Conservation (phyloP, 2,113 vertebrate species). For the Xerus inauris region DNA sequence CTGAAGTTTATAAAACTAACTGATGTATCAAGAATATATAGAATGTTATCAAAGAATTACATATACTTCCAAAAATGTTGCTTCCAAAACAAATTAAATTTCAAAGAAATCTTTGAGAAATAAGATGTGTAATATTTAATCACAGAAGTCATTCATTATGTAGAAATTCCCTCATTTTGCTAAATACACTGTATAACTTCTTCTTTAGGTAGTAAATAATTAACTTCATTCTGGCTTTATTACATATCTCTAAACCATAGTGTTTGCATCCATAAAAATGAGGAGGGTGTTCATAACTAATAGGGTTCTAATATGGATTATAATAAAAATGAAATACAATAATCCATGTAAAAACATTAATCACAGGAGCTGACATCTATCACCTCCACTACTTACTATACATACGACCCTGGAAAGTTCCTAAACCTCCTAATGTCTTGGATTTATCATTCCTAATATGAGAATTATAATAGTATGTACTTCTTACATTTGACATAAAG, state of each 20-base stretch:
- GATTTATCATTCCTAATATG: background rate
- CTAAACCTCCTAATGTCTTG: background rate
- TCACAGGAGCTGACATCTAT: background rate
- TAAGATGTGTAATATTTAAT: background rate
- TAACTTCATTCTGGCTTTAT: background rate
- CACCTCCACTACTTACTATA: background rate
- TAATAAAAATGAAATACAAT: constrained; percentile 39
- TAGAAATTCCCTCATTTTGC: background rate
- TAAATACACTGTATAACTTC: background rate
- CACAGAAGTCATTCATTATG: background rate
- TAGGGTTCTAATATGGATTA: background rate
- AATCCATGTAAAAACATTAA: constrained; percentile 30
- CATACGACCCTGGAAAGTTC: background rate
- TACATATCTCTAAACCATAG: constrained; percentile 1
- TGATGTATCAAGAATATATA: background rate
- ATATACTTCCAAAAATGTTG: background rate
- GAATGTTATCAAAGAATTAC: constrained; percentile 9
- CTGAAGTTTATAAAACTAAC: constrained; percentile 3
- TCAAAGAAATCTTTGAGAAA: constrained; percentile 34
- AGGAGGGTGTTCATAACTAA: background rate
- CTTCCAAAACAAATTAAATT: constrained; percentile 30
- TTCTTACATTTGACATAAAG: constrained; percentile 23
- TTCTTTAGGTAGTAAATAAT: background rate
- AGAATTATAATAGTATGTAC: background rate
- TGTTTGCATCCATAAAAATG: background rate